Evolutionary conservation across 1,140 invertebrate species (phyloP).

Genomic region (Centruroides vittatus): DNA sequence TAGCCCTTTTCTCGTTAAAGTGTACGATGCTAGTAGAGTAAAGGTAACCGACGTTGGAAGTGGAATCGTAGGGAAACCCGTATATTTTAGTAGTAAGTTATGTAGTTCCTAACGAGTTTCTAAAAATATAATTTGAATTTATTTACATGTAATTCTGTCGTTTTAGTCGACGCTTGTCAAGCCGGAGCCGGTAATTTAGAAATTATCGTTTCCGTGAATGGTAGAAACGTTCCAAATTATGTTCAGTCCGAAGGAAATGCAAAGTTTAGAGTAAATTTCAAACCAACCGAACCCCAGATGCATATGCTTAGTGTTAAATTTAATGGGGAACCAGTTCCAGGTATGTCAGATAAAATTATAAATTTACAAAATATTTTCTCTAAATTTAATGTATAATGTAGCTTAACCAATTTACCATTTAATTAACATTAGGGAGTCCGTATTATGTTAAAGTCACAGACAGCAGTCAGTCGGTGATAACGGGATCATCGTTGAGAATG

Average conservation of each 20-base stretch:
- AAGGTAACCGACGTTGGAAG: slow-evolving; percentile 78
- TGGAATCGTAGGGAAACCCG: slow-evolving; percentile 76
- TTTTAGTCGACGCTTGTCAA: slow-evolving; percentile 36
- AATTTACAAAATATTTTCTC: neutral
- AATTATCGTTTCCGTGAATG: slow-evolving; percentile 95
- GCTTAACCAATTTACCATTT: neutral
- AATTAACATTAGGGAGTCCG: slow-evolving; percentile 48
- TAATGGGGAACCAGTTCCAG: slow-evolving; percentile 87
- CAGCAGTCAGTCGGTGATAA: slow-evolving; percentile 41
- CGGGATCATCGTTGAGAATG: slow-evolving; percentile 44
- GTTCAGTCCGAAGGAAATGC: slow-evolving; percentile 96
- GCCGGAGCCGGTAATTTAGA: slow-evolving; percentile 87
- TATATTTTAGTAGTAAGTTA: slow-evolving; percentile 75
- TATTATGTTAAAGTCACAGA: slow-evolving; percentile 55
- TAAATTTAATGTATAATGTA: too few species aligned
- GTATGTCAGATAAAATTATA: slow-evolving; percentile 25
- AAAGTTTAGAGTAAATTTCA: slow-evolving; percentile 89
- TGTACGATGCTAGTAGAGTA: slow-evolving; percentile 82
- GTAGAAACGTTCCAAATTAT: slow-evolving; percentile 95
- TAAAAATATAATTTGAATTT: neutral
- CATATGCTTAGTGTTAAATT: slow-evolving; percentile 66
- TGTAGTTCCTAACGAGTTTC: neutral
- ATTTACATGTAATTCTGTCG: neutral
- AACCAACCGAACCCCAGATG: slow-evolving; percentile 45
- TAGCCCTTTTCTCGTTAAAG: slow-evolving; percentile 84